These are phyloP conservation scores for Strix uralensis DNA, from an alignment of 2,113 vertebrate species.

Conservation along the genomic window DNA sequence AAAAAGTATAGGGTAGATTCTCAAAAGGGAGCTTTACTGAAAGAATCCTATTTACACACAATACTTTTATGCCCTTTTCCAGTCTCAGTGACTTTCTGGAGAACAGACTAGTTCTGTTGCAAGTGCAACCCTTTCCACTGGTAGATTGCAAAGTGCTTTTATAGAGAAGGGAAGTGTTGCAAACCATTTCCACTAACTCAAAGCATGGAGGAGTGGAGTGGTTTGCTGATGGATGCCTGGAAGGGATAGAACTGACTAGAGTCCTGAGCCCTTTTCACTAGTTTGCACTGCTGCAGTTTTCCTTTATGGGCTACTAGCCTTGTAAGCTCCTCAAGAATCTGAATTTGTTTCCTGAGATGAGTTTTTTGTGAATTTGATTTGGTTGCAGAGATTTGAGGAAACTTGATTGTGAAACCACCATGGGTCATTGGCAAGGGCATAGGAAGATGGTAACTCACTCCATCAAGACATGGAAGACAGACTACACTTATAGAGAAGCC, in stretches of 20 bases:
- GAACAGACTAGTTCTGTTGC: neutral
- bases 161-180: neutral
- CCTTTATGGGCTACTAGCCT: neutral
- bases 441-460: neutral
- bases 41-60: neutral
- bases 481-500: neutral
- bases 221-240: neutral
- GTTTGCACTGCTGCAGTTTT: neutral
- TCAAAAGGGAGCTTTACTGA: neutral
- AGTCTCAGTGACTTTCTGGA: neutral
- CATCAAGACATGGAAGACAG: neutral
- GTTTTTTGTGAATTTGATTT: neutral
- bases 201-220: neutral
- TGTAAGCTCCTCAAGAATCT: neutral
- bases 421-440: neutral
- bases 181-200: neutral
- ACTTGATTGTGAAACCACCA: neutral
- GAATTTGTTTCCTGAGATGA: neutral
- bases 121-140: neutral
- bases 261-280: neutral
- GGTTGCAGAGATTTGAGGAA: neutral
- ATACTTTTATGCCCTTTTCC: neutral
- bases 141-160: neutral
- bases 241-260: neutral
- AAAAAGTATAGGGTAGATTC: neutral